Evolutionary conservation across 1,140 invertebrate species (phyloP), one percentile per base, ranked within the genome.

Genomic region (Euwallacea fornicatus): DNA sequence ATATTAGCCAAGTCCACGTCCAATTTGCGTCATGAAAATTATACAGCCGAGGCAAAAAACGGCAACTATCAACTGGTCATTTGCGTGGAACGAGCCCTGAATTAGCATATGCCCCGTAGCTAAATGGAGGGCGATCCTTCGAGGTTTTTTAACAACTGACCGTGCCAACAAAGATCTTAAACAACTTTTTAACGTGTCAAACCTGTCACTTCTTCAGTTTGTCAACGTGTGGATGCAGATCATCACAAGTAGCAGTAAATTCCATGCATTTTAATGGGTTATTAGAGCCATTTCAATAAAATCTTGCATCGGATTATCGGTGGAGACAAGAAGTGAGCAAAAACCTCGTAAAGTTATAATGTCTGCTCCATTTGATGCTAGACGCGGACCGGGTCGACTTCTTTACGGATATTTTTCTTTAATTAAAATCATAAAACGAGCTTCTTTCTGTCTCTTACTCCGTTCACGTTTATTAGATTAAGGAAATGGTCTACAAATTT

Each of bases 351-450:
- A 50, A 50, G 9, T 50, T 11, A 50, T 50, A 56, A 56, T 9
- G n/a, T 56, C 54, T 16, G 16, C 54, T 56, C 54, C 54, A 56
- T 56, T 56, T 56, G 16, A 13, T 56, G 8, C 21, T 33, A 33
- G 21, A 33, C 21, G 21, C 21, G 10, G 16, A 56, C 2, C 11
- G 16, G 54, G 9, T n/a, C 54, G 16, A 56, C n/a, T 56, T 56
- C 54, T 56, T 56, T 56, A 10, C n/a, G 54, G 54, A 3, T 21
- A 56, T 56, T 56, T 56, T 56, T 56, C 54, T 21, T 56, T 56
- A 56, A 56, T 56, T 56, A 56, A 56, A 56, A 56, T 56, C 54
- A 56, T 56, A 56, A 56, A 56, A 15, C 11, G 16, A 56, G 54
- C 54, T 16, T 21, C 54, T 56, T 56, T 50, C 13, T 8, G 54